phyloP scores from a whole-genome alignment of 2,888 invertebrate species.

The Xanthostigma xanthostigma region DNA sequence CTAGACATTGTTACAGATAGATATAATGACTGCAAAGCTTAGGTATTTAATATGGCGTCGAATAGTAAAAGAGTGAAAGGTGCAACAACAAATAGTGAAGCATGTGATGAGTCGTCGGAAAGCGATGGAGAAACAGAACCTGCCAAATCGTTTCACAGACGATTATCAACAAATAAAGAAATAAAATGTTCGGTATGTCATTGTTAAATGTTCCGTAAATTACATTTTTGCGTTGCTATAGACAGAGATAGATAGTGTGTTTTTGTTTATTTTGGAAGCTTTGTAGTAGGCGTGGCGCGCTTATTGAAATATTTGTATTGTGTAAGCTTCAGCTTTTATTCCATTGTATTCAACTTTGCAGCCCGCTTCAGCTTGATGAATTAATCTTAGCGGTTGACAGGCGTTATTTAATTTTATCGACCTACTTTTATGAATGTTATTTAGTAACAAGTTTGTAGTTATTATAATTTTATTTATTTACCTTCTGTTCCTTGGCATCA shows the following conservation, averaged over 20 bases:
- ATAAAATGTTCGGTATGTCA: conserved; percentile 61
- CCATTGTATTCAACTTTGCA: not conserved
- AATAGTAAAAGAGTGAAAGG: conserved; percentile 24
- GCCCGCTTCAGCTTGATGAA: too few species aligned
- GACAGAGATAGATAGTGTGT: not conserved
- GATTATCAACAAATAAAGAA: conserved; percentile 70
- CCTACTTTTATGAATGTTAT: not conserved
- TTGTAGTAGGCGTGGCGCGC: conserved; percentile 1
- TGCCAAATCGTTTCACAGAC: conserved; percentile 57
- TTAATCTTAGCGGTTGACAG: too few species aligned
- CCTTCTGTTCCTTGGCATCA: too few species aligned
- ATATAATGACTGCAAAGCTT: too few species aligned
- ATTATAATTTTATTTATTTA: not conserved
- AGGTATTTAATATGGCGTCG: conserved; percentile 19
- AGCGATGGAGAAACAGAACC: conserved; percentile 74
- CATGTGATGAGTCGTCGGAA: conserved; percentile 50
- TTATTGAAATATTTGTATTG: conserved; percentile 1
- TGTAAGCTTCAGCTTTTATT: not conserved
- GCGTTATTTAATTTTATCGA: too few species aligned
- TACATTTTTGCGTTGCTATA: not conserved
- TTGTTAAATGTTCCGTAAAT: conserved; percentile 9
- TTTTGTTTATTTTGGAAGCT: not conserved
- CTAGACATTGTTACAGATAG: too few species aligned
- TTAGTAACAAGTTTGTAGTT: not conserved
- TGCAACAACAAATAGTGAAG: conserved; percentile 23